phyloP scores from a whole-genome alignment of 1,140 invertebrate genomes.

The Conus ventricosus region DNA sequence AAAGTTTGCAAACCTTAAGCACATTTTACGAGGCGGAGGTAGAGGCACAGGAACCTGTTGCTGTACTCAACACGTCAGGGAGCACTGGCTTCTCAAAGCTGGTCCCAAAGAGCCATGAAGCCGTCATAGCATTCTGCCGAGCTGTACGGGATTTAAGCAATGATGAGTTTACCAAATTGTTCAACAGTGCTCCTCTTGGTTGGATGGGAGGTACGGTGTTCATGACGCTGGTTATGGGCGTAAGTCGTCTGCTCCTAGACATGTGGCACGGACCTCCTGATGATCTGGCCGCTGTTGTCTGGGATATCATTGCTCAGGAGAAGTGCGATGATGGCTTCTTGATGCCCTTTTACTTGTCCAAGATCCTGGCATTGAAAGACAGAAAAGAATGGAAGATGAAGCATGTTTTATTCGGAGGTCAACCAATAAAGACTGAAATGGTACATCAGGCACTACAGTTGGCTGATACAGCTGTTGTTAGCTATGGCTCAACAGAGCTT shows the following conservation, averaged over 20 bases:
- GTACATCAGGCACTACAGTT: background rate
- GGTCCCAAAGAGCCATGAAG: background rate
- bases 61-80: conserved; percentile 28
- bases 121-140: background rate
- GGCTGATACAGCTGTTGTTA: background rate
- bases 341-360: background rate
- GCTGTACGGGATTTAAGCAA: background rate
- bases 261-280: background rate
- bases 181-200: conserved; percentile 4
- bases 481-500: background rate
- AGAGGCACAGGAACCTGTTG: background rate
- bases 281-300: background rate
- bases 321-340: background rate
- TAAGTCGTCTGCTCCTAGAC: background rate
- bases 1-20: background rate
- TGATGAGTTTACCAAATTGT: background rate
- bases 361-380: background rate
- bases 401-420: background rate
- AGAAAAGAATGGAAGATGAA: background rate
- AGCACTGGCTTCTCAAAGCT: conserved; percentile 32
- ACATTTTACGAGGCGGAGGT: background rate
- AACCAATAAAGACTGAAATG: background rate
- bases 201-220: background rate
- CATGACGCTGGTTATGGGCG: background rate
- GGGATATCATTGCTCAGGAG: background rate